These are phyloP conservation scores for Centrocercus urophasianus DNA, from an alignment of 2,113 vertebrate genomes.

Conservation along the genomic window DNA sequence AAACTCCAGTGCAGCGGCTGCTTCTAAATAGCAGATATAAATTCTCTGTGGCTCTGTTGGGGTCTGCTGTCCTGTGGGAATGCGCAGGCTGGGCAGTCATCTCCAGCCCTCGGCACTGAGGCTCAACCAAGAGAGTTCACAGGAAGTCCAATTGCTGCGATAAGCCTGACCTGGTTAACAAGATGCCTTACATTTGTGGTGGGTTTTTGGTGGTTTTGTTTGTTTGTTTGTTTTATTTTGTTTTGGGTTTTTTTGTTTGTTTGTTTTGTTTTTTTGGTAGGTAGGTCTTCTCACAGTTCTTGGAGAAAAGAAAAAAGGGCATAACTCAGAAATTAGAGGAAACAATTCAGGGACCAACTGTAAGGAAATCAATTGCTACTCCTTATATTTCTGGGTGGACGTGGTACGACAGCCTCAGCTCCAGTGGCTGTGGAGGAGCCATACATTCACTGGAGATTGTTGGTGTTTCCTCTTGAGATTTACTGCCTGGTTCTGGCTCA, in stretches of 20 bases:
- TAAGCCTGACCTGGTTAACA: background rate
- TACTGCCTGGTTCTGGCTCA: background rate
- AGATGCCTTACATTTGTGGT: background rate
- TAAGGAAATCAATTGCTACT: background rate
- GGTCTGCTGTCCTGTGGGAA: background rate
- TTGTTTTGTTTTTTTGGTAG: background rate
- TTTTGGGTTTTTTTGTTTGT: no score
- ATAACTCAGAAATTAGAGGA: background rate
- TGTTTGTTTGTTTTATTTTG: background rate
- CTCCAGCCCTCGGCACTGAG: background rate
- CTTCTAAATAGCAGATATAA: conserved; percentile 6
- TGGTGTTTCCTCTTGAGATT: background rate
- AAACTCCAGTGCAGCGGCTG: background rate
- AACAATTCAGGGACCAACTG: background rate
- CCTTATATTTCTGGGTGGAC: background rate
- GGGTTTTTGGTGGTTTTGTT: background rate
- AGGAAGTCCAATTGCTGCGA: background rate
- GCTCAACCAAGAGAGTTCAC: background rate
- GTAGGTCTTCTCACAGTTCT: background rate
- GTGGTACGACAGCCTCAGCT: background rate
- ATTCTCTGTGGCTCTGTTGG: background rate
- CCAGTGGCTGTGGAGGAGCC: accelerated
- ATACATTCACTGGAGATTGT: background rate
- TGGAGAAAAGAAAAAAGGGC: background rate
- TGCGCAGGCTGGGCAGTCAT: background rate